phyloP scores from a whole-genome alignment of 2,888 invertebrate genomes.

The Ramazzottius varieornatus region DNA sequence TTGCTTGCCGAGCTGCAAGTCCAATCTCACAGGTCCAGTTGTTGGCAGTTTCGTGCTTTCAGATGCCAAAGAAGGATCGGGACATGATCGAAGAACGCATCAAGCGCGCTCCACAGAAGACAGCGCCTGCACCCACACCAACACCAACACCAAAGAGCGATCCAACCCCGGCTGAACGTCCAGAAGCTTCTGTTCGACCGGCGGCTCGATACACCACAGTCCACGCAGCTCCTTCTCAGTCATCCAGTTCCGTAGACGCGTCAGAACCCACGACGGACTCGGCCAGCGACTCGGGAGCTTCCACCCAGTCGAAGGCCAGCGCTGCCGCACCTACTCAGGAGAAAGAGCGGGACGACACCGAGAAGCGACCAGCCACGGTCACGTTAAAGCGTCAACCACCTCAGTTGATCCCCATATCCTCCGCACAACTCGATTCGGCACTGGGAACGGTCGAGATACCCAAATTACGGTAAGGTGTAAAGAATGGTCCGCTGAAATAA shows the following conservation, averaged over 20 bases:
- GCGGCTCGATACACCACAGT: neutral
- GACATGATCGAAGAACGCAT: slow-evolving; percentile 82
- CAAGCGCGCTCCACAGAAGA: slow-evolving; percentile 48
- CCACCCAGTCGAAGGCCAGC: neutral
- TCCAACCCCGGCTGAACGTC: too few species aligned
- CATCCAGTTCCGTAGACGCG: neutral
- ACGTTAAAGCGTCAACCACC: neutral
- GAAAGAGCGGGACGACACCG: neutral
- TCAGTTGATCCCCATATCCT: neutral
- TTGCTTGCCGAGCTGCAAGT: too few species aligned
- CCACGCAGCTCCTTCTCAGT: neutral
- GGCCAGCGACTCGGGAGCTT: neutral
- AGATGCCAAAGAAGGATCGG: slow-evolving; percentile 77
- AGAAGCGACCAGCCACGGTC: neutral
- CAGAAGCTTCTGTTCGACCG: slow-evolving; percentile 14
- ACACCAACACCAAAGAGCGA: too few species aligned
- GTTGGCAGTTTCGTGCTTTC: too few species aligned
- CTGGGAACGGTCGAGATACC: neutral
- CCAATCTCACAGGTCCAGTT: too few species aligned
- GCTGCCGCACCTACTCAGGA: neutral
- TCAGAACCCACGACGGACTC: neutral
- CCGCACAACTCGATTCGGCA: neutral
- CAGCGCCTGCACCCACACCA: slow-evolving; percentile 11
- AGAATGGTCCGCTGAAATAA: too few species aligned
- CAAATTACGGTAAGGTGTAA: neutral